phyloP scores from a whole-genome alignment of 2,888 invertebrate genomes.

The Phortica magna region DNA sequence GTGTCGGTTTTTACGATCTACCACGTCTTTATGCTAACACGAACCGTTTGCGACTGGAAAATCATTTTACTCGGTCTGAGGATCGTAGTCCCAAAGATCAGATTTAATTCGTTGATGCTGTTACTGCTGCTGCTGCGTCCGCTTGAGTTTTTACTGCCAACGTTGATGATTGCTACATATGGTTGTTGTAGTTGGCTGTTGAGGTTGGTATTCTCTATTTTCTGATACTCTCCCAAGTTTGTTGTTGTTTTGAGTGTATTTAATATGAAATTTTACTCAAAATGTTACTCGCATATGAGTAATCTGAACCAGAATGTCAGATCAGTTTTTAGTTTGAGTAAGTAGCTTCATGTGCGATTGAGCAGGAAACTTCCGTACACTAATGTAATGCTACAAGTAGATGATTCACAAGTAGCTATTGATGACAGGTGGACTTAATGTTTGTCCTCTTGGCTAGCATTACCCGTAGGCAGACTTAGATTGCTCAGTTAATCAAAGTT shows the following conservation, averaged over 20 bases:
- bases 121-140: constrained; percentile 31
- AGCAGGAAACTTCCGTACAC: too few relatives aligned
- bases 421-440: too few relatives aligned
- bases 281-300: not conserved
- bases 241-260: not conserved
- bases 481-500: too few relatives aligned
- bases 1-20: constrained; percentile 54
- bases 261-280: constrained; percentile 6
- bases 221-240: not conserved
- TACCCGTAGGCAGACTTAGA: too few relatives aligned
- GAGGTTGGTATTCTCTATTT: not conserved
- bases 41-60: constrained; percentile 76
- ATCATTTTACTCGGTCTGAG: constrained; percentile 47
- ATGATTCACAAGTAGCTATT: too few relatives aligned
- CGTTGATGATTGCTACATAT: constrained; percentile 30
- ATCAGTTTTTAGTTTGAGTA: too few relatives aligned
- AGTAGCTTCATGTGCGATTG: too few relatives aligned
- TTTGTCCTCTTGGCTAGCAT: too few relatives aligned
- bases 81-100: constrained; percentile 43
- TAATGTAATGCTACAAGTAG: too few relatives aligned
- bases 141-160: constrained; percentile 36
- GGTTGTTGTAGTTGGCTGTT: constrained; percentile 9
- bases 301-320: too few relatives aligned
- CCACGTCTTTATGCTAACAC: constrained; percentile 77
- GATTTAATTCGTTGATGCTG: constrained; percentile 32